Evolutionary conservation across 2,797 vertebrate genomes (phyloP).

Genomic region (Xenopus petersii): DNA sequence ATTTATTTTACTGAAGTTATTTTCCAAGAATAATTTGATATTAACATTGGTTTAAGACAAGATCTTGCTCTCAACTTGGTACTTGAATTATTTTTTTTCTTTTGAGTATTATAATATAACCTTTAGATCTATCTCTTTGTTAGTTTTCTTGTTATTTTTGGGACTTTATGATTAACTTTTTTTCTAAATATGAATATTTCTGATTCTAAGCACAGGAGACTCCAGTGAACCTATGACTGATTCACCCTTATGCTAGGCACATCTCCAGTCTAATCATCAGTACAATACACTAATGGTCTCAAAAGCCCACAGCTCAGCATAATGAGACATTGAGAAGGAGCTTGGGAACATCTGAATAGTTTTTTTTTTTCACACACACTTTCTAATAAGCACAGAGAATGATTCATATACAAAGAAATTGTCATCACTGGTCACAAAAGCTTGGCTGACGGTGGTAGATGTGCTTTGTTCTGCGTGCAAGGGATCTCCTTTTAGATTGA

Average conservation of each 20-base stretch:
- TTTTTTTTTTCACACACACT: not conserved
- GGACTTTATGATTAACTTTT: not conserved
- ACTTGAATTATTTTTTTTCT: not conserved
- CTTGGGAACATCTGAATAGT: not conserved
- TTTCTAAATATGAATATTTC: constrained; percentile 5
- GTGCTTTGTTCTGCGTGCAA: not conserved
- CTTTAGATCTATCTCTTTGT: not conserved
- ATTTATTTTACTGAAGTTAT: constrained; percentile 49
- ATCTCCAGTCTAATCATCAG: constrained; percentile 1
- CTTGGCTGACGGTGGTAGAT: not conserved
- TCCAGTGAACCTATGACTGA: not conserved
- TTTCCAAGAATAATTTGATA: constrained; percentile 45
- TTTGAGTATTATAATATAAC: not conserved
- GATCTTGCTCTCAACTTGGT: not conserved
- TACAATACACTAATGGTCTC: constrained; percentile 1
- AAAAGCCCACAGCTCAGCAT: not conserved
- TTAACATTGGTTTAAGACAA: not conserved
- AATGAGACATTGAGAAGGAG: not conserved
- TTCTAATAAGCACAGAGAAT: constrained; percentile 10
- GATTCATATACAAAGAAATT: not conserved
- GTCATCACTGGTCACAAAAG: not conserved
- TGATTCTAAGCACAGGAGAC: not conserved
- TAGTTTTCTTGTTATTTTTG: constrained; percentile 2
- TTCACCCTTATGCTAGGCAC: constrained; percentile 11
- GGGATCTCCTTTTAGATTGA: constrained; percentile 2